phyloP scores from a whole-genome alignment of 1,140 invertebrate genomes.

The Sinonovacula constricta region DNA sequence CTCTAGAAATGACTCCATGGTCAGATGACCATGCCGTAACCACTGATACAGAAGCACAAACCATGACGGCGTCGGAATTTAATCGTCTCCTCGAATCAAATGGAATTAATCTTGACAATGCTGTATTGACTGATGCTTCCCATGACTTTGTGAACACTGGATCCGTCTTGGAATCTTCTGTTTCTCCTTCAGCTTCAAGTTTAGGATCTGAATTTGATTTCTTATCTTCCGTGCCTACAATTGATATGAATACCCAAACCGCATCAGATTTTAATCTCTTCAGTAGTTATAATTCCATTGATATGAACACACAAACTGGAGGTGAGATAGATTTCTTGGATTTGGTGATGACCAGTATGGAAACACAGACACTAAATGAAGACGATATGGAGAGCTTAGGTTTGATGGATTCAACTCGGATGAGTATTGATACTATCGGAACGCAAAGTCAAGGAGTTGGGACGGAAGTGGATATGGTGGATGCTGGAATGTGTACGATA shows the following conservation, averaged over 20 bases:
- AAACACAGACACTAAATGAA: constrained; percentile 48
- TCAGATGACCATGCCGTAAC: no score
- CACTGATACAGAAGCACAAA: constrained; percentile 29
- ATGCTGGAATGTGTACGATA: no score
- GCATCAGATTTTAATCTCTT: constrained; percentile 39
- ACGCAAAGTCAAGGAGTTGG: not conserved
- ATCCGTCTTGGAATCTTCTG: not conserved
- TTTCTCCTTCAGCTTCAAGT: not conserved
- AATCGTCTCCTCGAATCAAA: constrained; percentile 32
- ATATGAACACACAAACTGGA: constrained; percentile 42
- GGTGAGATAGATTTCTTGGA: constrained; percentile 37
- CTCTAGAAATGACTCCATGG: no score
- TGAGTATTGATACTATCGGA: not conserved
- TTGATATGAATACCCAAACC: constrained; percentile 48
- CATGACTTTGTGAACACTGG: no score
- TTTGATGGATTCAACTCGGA: constrained; percentile 9
- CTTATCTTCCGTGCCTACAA: constrained; percentile 9
- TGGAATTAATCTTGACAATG: constrained; percentile 23
- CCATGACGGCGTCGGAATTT: constrained; percentile 51
- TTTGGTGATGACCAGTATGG: constrained; percentile 46
- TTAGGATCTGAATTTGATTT: not conserved
- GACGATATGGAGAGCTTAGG: constrained; percentile 35
- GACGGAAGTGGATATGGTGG: no score
- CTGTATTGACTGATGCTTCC: no score
- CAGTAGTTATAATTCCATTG: constrained; percentile 16